Evolutionary conservation across 2,113 vertebrate genomes (phyloP).

Genomic region (Sprattus sprattus): DNA sequence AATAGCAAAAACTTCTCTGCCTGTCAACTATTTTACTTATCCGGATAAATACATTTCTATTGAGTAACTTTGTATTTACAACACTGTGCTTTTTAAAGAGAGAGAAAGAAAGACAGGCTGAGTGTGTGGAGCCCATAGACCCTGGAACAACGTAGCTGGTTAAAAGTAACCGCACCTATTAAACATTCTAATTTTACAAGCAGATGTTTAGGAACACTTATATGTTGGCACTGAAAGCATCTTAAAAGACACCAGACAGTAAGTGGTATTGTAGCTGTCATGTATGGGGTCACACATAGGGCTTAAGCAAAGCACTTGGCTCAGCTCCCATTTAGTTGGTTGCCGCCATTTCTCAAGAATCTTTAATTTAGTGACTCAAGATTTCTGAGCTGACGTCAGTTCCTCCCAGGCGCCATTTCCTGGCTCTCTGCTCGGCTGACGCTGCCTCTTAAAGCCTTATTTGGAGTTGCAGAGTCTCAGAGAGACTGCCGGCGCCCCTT

Average conservation of each 20-base stretch:
- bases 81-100: not conserved
- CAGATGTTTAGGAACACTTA: not conserved
- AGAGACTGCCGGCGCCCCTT: slow-evolving; percentile 19
- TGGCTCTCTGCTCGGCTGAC: slow-evolving; percentile 10
- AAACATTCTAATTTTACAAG: not conserved
- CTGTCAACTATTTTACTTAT: not conserved
- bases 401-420: slow-evolving; percentile 12
- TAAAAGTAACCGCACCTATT: not conserved
- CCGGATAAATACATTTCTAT: not conserved
- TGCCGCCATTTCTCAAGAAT: slow-evolving; percentile 16
- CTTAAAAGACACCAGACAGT: not conserved
- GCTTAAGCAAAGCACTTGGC: not conserved
- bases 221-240: not conserved
- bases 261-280: not conserved
- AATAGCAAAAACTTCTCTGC: not conserved
- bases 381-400: slow-evolving; percentile 11
- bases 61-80: not conserved
- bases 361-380: slow-evolving; percentile 20
- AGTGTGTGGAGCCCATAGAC: not conserved
- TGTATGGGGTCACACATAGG: not conserved
- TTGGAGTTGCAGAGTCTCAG: slow-evolving; percentile 13
- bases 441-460: slow-evolving; percentile 19
- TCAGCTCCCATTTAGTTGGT: not conserved
- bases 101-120: not conserved
- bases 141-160: not conserved